phyloP scores from a whole-genome alignment of 2,113 vertebrate genomes.

The Calidris pygmaea region DNA sequence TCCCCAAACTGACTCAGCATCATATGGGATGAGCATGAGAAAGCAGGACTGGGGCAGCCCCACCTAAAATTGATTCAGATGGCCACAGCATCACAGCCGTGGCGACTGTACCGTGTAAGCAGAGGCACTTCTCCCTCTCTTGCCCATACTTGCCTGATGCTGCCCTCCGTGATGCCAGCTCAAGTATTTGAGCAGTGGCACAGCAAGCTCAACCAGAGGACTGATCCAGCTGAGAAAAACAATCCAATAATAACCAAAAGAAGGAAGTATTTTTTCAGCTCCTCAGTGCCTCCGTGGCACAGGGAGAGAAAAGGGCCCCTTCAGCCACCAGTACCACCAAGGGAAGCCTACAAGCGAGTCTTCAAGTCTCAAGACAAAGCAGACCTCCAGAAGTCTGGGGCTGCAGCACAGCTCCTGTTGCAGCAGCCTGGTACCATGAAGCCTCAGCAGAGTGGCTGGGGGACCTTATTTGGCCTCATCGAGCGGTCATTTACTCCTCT shows the following conservation, averaged over 20 bases:
- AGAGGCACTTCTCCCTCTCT: neutral
- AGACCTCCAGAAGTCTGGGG: neutral
- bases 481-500: neutral
- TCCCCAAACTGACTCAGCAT: neutral
- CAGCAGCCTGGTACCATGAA: neutral
- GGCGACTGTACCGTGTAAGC: neutral
- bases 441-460: neutral
- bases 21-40: accelerated
- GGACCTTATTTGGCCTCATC: neutral
- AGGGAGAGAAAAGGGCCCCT: neutral
- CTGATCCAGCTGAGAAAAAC: neutral
- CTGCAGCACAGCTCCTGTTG: neutral
- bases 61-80: neutral
- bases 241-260: neutral
- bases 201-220: neutral
- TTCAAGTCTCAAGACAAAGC: neutral
- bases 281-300: accelerated
- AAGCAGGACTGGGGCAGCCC: neutral
- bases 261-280: neutral
- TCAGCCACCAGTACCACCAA: neutral
- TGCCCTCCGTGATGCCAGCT: neutral
- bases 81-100: neutral
- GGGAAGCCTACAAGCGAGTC: neutral
- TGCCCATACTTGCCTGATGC: too few species aligned
- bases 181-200: neutral